A percentile compares a stretch with the other conserved stretches of the same genome.
Evolutionary conservation across 2,888 invertebrate species (phyloP).

Genomic region (Diarsia mendica): DNA sequence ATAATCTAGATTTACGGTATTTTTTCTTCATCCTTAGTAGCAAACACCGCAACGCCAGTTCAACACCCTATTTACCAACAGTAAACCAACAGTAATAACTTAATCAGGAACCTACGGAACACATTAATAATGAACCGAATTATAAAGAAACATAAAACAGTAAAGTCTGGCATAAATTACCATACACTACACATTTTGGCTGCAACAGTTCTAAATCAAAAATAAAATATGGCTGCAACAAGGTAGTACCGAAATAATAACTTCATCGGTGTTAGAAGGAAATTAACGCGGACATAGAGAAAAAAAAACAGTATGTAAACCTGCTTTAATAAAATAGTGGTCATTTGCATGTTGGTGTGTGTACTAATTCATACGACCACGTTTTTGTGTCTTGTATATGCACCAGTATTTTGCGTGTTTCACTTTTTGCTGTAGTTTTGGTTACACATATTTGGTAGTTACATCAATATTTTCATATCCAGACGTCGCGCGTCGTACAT

Average conservation of each 20-base stretch:
- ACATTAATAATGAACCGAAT: slow-evolving; percentile 33
- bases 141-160: slow-evolving; percentile 27
- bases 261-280: slow-evolving; percentile 49
- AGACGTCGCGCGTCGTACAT: neutral
- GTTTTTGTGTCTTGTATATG: slow-evolving; percentile 42
- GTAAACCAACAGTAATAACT: slow-evolving; percentile 28
- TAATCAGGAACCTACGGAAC: slow-evolving; percentile 8
- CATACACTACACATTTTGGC: slow-evolving; percentile 23
- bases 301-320: slow-evolving; percentile 50
- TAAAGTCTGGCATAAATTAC: slow-evolving; percentile 13
- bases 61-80: slow-evolving; percentile 22
- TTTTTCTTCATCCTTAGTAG: neutral
- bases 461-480: neutral
- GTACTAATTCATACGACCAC: slow-evolving; percentile 60
- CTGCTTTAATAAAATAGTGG: slow-evolving; percentile 57
- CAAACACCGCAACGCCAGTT: neutral
- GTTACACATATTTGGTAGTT: neutral
- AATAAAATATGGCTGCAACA: slow-evolving; percentile 12
- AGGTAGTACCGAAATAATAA: slow-evolving; percentile 36
- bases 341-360: slow-evolving; percentile 59
- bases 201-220: slow-evolving; percentile 49
- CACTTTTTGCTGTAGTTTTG: neutral
- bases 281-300: slow-evolving; percentile 25
- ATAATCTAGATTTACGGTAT: neutral
- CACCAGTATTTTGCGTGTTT: slow-evolving; percentile 48